Evolutionary conservation across 2,113 vertebrate genomes (phyloP).

Genomic region (Corapipo altera): DNA sequence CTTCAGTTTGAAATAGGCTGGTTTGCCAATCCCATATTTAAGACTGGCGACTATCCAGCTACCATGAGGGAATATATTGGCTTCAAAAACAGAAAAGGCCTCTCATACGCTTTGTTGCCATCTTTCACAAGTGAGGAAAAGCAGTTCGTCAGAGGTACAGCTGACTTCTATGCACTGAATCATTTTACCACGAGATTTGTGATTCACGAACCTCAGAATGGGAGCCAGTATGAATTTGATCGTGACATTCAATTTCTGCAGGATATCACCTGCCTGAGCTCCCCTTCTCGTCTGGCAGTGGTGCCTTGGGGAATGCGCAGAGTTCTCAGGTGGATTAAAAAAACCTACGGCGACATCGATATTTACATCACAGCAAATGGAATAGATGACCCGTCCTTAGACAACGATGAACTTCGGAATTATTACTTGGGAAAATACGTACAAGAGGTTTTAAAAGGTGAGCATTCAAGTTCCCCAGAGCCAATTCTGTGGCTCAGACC

Average conservation of each 20-base stretch:
- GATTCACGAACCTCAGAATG: constrained; percentile 61
- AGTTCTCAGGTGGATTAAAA: constrained; percentile 85
- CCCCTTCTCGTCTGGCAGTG: constrained; percentile 78
- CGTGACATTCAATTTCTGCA: constrained; percentile 78
- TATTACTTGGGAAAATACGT: constrained; percentile 85
- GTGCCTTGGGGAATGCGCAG: constrained; percentile 86
- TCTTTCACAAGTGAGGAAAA: constrained; percentile 79
- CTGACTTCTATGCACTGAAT: constrained; percentile 89
- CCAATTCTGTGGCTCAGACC: background rate
- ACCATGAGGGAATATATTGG: constrained; percentile 79
- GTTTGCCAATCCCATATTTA: constrained; percentile 89
- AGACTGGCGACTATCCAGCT: constrained; percentile 78
- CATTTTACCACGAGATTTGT: constrained; percentile 94
- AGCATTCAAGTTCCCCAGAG: background rate
- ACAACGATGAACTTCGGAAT: constrained; percentile 82
- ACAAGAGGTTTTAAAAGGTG: constrained; percentile 92
- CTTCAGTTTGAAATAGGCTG: constrained; percentile 90
- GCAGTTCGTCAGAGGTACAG: constrained; percentile 78
- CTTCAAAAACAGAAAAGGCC: constrained; percentile 63
- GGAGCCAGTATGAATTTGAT: constrained; percentile 70
- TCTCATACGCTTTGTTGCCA: constrained; percentile 72
- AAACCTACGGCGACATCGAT: constrained; percentile 78
- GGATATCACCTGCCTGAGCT: constrained; percentile 85
- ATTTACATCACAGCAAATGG: constrained; percentile 89
- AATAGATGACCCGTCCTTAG: constrained; percentile 83